Conservation (phyloP, 2,113 vertebrate genomes). For the Mirounga angustirostris region DNA sequence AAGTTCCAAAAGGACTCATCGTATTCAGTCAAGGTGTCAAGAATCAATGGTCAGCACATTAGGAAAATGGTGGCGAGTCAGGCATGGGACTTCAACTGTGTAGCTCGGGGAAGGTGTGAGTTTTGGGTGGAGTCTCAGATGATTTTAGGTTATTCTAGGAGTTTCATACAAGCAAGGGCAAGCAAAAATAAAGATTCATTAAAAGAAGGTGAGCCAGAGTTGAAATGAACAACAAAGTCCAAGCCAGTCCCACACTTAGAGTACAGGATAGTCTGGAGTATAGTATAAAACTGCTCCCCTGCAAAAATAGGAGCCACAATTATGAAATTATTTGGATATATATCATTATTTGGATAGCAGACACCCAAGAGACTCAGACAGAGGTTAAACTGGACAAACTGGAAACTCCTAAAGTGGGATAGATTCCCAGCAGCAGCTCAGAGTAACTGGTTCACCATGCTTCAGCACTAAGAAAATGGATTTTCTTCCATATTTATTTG, state of each 20-base stretch:
- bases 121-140: not conserved
- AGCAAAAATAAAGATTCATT: not conserved
- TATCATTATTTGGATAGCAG: not conserved
- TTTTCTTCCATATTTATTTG: not conserved
- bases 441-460: not conserved
- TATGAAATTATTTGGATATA: not conserved
- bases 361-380: not conserved
- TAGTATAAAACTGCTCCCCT: not conserved
- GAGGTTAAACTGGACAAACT: not conserved
- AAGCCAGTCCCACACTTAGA: not conserved
- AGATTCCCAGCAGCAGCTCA: not conserved
- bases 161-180: not conserved
- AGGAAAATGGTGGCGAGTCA: not conserved
- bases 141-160: not conserved
- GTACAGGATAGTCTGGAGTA: no score
- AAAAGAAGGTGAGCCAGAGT: not conserved
- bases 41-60: not conserved
- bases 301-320: not conserved
- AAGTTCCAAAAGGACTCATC: not conserved
- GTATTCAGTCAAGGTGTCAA: not conserved
- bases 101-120: not conserved
- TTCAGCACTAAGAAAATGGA: not conserved
- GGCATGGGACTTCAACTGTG: not conserved
- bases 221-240: not conserved
- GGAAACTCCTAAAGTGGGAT: not conserved